Percentiles rank a stretch among this genome's conserved stretches.
These are phyloP conservation scores for Morone saxatilis DNA, from an alignment of 2,113 vertebrate species.

Conservation along the genomic window DNA sequence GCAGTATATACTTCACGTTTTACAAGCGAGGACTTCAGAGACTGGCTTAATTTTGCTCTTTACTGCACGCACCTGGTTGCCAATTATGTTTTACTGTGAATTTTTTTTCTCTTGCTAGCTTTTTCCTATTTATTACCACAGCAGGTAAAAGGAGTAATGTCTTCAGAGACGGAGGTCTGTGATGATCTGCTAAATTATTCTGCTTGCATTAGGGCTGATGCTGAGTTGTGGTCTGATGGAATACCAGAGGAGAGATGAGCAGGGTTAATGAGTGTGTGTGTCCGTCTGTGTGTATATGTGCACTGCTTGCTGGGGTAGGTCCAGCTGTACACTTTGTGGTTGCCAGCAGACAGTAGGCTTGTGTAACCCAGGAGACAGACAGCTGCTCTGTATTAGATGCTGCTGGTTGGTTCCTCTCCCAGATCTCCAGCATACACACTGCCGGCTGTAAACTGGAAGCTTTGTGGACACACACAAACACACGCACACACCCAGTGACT, in stretches of 20 bases:
- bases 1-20: conserved; percentile 52
- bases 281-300: conserved; percentile 26
- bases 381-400: conserved; percentile 81
- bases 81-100: conserved; percentile 74
- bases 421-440: conserved; percentile 51
- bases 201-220: conserved; percentile 39
- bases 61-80: conserved; percentile 67
- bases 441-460: conserved; percentile 34
- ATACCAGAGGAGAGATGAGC: conserved; percentile 43
- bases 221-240: conserved; percentile 43
- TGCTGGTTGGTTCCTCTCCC: conserved; percentile 66
- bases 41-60: conserved; percentile 52
- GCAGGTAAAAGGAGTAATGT: conserved; percentile 26
- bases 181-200: conserved; percentile 47
- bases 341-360: conserved; percentile 75
- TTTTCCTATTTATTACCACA: conserved; percentile 42
- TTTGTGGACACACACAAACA: conserved; percentile 14
- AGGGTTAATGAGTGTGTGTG: conserved; percentile 9
- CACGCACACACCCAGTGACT: background rate
- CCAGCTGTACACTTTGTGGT: conserved; percentile 70
- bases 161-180: conserved; percentile 36
- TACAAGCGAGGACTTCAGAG: conserved; percentile 50
- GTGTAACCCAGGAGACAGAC: conserved; percentile 78
- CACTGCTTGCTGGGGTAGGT: conserved; percentile 36
- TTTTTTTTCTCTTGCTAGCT: conserved; percentile 58